Percentiles rank a stretch among this genome's conserved stretches.
Conservation (phyloP, 2,113 vertebrate species). For the Festucalex cinctus region DNA sequence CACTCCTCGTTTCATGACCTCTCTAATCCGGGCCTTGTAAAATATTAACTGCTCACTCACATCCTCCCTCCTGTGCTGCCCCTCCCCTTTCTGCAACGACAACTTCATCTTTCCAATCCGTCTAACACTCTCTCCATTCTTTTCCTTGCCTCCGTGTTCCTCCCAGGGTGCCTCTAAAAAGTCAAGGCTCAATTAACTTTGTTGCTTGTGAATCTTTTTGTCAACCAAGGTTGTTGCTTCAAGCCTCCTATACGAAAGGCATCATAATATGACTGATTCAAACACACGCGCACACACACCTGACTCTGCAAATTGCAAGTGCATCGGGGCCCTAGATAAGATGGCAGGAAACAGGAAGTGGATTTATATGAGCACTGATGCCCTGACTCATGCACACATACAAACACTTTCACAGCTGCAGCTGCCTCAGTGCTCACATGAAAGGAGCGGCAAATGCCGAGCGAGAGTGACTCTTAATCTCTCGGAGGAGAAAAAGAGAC, state of each 20-base stretch:
- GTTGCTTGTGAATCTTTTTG: slow-evolving; percentile 33
- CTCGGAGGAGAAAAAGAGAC: slow-evolving; percentile 57
- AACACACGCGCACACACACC: slow-evolving; percentile 9
- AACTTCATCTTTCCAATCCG: slow-evolving; percentile 22
- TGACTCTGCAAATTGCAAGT: slow-evolving; percentile 35
- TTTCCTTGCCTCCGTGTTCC: slow-evolving; percentile 31
- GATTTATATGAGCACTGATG: slow-evolving; percentile 63
- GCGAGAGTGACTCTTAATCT: slow-evolving; percentile 59
- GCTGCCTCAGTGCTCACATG: slow-evolving; percentile 63
- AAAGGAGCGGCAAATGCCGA: slow-evolving; percentile 50
- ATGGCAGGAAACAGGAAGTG: slow-evolving; percentile 66
- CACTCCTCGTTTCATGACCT: slow-evolving; percentile 60
- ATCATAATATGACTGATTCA: slow-evolving; percentile 19
- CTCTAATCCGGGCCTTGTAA: slow-evolving; percentile 68
- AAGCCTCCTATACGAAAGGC: slow-evolving; percentile 27
- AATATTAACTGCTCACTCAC: slow-evolving; percentile 65
- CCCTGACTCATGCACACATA: slow-evolving; percentile 35
- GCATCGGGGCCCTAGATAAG: slow-evolving; percentile 51
- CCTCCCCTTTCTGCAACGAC: slow-evolving; percentile 15
- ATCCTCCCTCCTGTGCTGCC: slow-evolving; percentile 39
- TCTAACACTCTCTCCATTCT: slow-evolving; percentile 18
- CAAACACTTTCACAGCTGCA: slow-evolving; percentile 63
- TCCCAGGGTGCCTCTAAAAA: slow-evolving; percentile 40
- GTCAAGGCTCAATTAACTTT: slow-evolving; percentile 60
- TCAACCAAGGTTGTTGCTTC: slow-evolving; percentile 34